Evolutionary conservation across 2,113 vertebrate genomes (phyloP).

Genomic region (Lophotis ruficrista): DNA sequence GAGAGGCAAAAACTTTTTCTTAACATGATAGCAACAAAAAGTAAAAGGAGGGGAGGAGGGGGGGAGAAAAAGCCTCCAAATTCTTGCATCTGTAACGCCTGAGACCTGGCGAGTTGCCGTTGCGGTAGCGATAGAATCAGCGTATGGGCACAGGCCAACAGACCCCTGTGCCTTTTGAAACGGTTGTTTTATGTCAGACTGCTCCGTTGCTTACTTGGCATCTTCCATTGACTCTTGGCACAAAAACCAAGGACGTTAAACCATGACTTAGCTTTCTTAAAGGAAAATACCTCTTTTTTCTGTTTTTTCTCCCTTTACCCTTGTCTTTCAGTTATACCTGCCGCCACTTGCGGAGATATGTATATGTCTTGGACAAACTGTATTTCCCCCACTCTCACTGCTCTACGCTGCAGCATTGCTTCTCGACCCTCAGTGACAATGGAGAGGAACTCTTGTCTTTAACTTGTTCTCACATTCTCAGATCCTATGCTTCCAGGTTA

Average conservation of each 20-base stretch:
- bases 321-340: conserved; percentile 88
- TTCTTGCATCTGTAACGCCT: not conserved
- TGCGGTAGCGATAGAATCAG: not conserved
- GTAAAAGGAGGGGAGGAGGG: not conserved
- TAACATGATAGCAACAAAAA: not conserved
- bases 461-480: conserved; percentile 88
- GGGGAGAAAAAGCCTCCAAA: not conserved
- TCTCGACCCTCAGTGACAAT: conserved; percentile 84
- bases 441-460: conserved; percentile 87
- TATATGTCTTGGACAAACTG: conserved; percentile 87
- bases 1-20: not conserved
- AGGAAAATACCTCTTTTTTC: conserved; percentile 76
- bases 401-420: conserved; percentile 83
- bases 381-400: conserved; percentile 84
- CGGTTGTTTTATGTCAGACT: conserved; percentile 19
- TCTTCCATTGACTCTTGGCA: conserved; percentile 41
- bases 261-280: conserved; percentile 66
- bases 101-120: not conserved
- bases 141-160: not conserved
- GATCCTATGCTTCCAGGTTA: conserved; percentile 88
- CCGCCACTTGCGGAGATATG: conserved; percentile 90
- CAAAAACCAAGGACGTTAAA: conserved; percentile 50
- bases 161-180: not conserved
- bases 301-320: conserved; percentile 75
- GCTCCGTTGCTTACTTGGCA: conserved; percentile 24